Evolutionary conservation across 2,888 invertebrate genomes (phyloP).

Genomic region (Trichopria drosophilae): DNA sequence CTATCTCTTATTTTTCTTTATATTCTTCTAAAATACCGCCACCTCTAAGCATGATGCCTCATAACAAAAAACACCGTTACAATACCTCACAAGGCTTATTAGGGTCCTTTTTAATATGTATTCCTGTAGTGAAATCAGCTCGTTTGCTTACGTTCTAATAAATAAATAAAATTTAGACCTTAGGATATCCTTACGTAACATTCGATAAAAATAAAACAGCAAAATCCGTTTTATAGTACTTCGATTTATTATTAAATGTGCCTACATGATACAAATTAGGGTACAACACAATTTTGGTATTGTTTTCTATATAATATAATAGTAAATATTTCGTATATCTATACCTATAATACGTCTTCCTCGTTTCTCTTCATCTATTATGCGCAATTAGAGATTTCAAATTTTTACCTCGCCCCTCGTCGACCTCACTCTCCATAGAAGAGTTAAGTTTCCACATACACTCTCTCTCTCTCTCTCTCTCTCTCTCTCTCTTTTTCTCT

Average conservation of each 20-base stretch:
- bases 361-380: conserved; percentile 33
- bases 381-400: conserved; percentile 26
- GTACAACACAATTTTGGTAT: conserved; percentile 54
- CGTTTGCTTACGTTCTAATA: too few relatives aligned
- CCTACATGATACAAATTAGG: conserved; percentile 56
- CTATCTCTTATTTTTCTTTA: too few relatives aligned
- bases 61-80: too few relatives aligned
- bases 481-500: conserved; percentile 10
- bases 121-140: too few relatives aligned
- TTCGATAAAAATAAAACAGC: background rate
- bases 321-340: conserved; percentile 48
- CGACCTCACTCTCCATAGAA: conserved; percentile 8
- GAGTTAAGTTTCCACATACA: too few relatives aligned
- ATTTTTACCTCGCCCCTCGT: conserved; percentile 11
- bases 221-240: conserved; percentile 37
- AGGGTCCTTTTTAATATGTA: too few relatives aligned
- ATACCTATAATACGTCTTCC: conserved; percentile 35
- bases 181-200: background rate
- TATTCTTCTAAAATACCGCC: too few relatives aligned
- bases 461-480: conserved; percentile 12
- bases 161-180: too few relatives aligned
- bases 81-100: too few relatives aligned
- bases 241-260: conserved; percentile 56
- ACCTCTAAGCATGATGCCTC: too few relatives aligned
- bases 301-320: conserved; percentile 46